A percentile compares a stretch with the other conserved stretches of the same genome.
Conservation (phyloP, 2,113 vertebrate genomes). For the Centrocercus urophasianus region DNA sequence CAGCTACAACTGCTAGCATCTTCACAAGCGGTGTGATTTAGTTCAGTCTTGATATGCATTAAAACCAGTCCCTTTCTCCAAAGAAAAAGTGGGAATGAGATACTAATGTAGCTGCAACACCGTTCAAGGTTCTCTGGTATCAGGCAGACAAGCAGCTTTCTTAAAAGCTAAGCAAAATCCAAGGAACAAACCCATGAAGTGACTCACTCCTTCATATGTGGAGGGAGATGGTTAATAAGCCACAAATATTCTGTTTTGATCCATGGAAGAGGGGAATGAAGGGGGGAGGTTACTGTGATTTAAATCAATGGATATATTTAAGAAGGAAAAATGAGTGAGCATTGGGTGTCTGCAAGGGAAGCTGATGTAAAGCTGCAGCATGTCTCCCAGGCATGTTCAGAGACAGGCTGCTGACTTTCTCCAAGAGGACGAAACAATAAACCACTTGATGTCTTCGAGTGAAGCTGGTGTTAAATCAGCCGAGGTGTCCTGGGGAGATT, state of each 20-base stretch:
- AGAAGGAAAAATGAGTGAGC: neutral
- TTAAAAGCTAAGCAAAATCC: neutral
- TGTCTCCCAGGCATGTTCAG: conserved; percentile 53
- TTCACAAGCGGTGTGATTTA: neutral
- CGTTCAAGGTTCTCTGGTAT: neutral
- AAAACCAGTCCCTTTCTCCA: neutral
- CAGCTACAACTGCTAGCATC: neutral
- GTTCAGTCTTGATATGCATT: neutral
- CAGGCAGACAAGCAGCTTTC: neutral
- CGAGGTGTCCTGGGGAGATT: conserved; percentile 63
- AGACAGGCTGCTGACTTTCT: neutral
- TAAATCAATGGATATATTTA: conserved; percentile 60
- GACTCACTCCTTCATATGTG: neutral
- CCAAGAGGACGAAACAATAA: conserved; percentile 56
- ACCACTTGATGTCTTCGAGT: conserved; percentile 62
- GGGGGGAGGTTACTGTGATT: neutral
- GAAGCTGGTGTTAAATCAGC: conserved; percentile 71
- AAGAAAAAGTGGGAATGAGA: neutral
- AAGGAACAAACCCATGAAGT: neutral
- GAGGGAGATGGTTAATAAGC: neutral
- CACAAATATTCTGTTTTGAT: conserved; percentile 12
- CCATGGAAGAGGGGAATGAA: neutral
- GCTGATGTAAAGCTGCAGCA: conserved; percentile 37
- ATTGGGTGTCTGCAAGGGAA: conserved; percentile 24
- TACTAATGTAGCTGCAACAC: neutral